Evolutionary conservation across 2,888 invertebrate species (phyloP).

Genomic region (Ornithoptera alexandrae): DNA sequence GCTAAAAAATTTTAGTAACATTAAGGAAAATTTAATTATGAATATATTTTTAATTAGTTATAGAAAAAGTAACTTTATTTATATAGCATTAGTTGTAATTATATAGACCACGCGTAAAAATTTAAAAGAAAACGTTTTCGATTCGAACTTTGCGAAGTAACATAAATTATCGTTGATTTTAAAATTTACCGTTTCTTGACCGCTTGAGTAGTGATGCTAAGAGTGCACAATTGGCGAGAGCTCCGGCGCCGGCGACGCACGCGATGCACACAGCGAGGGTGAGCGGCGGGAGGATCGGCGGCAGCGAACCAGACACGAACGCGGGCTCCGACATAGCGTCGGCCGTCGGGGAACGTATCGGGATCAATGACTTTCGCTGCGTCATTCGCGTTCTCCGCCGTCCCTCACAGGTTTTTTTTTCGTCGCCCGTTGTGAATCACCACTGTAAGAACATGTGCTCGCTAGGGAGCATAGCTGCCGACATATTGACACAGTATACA

Average conservation of each 20-base stretch:
- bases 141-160: not conserved
- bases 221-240: conserved; percentile 67
- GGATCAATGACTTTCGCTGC: conserved; percentile 76
- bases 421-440: conserved; percentile 65
- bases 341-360: conserved; percentile 67
- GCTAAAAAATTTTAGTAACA: too few relatives aligned
- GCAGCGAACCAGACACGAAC: conserved; percentile 40
- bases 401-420: conserved; percentile 59
- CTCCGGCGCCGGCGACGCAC: conserved; percentile 68
- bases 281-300: conserved; percentile 61
- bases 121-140: not conserved
- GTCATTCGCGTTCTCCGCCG: conserved; percentile 69
- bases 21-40: too few relatives aligned
- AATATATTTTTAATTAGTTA: not conserved
- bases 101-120: not conserved
- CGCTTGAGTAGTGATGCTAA: conserved; percentile 66
- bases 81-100: not conserved
- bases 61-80: not conserved
- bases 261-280: conserved; percentile 57
- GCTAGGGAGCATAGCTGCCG: conserved; percentile 45
- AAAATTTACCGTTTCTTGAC: conserved; percentile 68
- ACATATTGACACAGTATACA: conserved; percentile 12
- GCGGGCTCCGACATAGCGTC: conserved; percentile 64
- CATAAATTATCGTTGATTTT: conserved; percentile 29
- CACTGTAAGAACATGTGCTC: conserved; percentile 62